Evolutionary conservation across 1,140 invertebrate species (phyloP), one percentile per base, ranked within the genome.

Genomic region (Ditylenchus dipsaci): DNA sequence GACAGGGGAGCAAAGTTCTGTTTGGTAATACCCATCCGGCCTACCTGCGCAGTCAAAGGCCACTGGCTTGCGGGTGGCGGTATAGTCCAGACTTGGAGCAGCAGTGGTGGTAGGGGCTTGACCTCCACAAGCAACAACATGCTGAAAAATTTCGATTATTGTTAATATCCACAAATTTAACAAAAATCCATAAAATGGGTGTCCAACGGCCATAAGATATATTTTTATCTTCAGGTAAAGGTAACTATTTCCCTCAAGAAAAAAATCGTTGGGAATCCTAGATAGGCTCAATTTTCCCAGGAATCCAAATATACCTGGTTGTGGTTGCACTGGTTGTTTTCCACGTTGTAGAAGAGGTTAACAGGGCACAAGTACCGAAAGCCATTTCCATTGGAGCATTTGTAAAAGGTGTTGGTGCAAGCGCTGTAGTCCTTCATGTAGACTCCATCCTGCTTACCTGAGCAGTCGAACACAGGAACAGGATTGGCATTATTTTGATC

Each of bases 391-490:
- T 61, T 61, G 29, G 59, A 21, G 21, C 59, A 61, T n/a, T 61
- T 61, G 29, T 43, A 61, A n/a, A 61, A 61, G n/a, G 19, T 21
- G 59, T 19, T 8, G n/a, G 59, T 43, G 59, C 59, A 61, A 19
- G 29, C 21, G 21, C 5, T 61, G 8, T 3, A 19, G n/a, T n/a
- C 29, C 27, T 33, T 61, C 19, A 61, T 3, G 29, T 61, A 61
- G 38, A 61, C 59, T 19, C 59, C 59, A 29, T 61, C 59, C 13
- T 30, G 3, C 29, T 61, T 61, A 5, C 38, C 59, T 7, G 8
- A 8, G 29, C 59, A 61, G 59, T 61, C 59, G 29, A 61, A 61
- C 3, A 21, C 3, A 43, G 53, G 29, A 13, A 56, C 33, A 38
- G 33, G 33, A n/a, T n/a, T n/a, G n/a, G n/a, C n/a, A n/a, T n/a